Evolutionary conservation across 2,113 vertebrate genomes (phyloP).

Genomic region (Myotis lucifugus): DNA sequence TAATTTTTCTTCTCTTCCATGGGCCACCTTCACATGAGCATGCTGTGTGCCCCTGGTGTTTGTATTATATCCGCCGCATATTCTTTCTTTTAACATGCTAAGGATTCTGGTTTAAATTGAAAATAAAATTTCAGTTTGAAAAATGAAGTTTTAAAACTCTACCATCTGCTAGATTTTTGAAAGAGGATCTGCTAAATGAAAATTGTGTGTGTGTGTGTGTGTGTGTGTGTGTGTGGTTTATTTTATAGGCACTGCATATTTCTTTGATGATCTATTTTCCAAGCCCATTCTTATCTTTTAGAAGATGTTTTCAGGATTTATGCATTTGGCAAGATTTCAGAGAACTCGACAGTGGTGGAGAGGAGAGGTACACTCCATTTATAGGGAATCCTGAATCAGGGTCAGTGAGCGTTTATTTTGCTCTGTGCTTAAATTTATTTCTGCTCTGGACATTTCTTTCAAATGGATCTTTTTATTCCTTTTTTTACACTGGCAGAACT

Average conservation of each 20-base stretch:
- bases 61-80: background rate
- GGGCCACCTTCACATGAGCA: background rate
- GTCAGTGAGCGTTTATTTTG: slow-evolving; percentile 41
- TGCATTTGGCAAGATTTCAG: slow-evolving; percentile 83
- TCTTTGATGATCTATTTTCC: slow-evolving; percentile 83
- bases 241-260: slow-evolving; percentile 81
- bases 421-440: slow-evolving; percentile 57
- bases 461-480: slow-evolving; percentile 10
- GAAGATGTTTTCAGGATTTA: slow-evolving; percentile 82
- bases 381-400: slow-evolving; percentile 59
- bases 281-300: slow-evolving; percentile 81
- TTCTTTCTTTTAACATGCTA: background rate
- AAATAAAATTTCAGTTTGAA: slow-evolving; percentile 65
- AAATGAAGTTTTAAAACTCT: slow-evolving; percentile 71
- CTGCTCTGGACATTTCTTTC: slow-evolving; percentile 61
- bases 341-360: slow-evolving; percentile 64
- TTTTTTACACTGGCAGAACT: slow-evolving; percentile 30
- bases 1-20: background rate
- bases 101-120: slow-evolving; percentile 59
- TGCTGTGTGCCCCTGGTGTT: background rate
- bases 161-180: slow-evolving; percentile 81
- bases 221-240: slow-evolving; percentile 64
- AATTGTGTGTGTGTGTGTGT: slow-evolving; percentile 69
- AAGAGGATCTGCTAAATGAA: slow-evolving; percentile 77
- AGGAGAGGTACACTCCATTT: slow-evolving; percentile 69